These are phyloP conservation scores for Mimas tiliae DNA, from an alignment of 2,888 invertebrate genomes.

Conservation along the genomic window DNA sequence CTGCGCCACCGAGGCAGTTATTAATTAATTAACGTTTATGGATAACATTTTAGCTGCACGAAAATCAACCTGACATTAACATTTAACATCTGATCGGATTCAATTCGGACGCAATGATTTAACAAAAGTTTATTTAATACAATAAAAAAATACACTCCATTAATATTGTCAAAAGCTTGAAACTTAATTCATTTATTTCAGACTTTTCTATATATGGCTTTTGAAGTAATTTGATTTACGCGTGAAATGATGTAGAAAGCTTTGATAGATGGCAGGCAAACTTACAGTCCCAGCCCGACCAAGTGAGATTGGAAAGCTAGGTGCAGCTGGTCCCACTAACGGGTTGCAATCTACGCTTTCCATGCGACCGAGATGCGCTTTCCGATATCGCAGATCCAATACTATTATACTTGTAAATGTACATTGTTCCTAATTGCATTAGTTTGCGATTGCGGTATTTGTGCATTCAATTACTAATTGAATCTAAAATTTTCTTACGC, in stretches of 20 bases:
- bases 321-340: constrained; percentile 66
- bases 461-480: constrained; percentile 3
- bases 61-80: too few species aligned
- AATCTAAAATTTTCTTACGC: background rate
- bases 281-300: constrained; percentile 47
- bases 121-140: too few species aligned
- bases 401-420: constrained; percentile 44
- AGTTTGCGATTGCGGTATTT: constrained; percentile 12
- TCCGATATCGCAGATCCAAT: constrained; percentile 62
- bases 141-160: too few species aligned
- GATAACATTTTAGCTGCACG: too few species aligned
- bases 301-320: constrained; percentile 75
- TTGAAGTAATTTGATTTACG: constrained; percentile 16
- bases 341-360: constrained; percentile 69
- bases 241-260: constrained; percentile 59
- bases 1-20: too few species aligned
- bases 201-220: constrained; percentile 4
- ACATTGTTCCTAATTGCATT: constrained; percentile 51
- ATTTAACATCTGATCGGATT: too few species aligned
- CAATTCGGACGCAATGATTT: too few species aligned
- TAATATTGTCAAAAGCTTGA: background rate
- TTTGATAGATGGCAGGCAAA: constrained; percentile 58
- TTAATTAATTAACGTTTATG: too few species aligned
- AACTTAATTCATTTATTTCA: background rate
- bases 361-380: constrained; percentile 65